Conservation (phyloP, 2,113 vertebrate genomes). For the Osmerus eperlanus region DNA sequence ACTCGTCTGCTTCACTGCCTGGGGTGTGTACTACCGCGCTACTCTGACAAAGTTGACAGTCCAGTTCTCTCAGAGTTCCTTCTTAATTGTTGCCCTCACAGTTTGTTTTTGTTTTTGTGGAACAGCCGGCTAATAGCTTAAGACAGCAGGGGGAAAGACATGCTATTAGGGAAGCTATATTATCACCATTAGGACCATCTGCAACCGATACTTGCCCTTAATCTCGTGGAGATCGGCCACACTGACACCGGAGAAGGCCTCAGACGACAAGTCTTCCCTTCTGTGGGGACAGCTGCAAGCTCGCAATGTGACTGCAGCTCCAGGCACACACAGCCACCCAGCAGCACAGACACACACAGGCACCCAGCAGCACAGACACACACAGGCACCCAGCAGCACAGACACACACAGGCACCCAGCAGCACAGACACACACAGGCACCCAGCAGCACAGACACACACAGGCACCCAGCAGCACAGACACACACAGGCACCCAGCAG, state of each 20-base stretch:
- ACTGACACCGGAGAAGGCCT: slow-evolving; percentile 21
- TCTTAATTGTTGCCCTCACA: not conserved
- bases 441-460: not conserved
- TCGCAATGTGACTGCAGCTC: slow-evolving; percentile 6
- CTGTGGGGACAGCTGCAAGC: slow-evolving; percentile 27
- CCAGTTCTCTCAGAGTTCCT: slow-evolving; percentile 1
- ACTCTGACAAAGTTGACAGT: not conserved
- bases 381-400: not conserved
- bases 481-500: not conserved
- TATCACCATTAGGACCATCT: slow-evolving; percentile 24
- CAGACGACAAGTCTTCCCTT: slow-evolving; percentile 8
- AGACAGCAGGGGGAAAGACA: slow-evolving; percentile 15
- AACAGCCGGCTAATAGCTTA: slow-evolving; percentile 4
- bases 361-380: not conserved
- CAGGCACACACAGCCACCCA: slow-evolving; percentile 1
- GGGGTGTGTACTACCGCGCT: not conserved
- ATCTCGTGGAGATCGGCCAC: slow-evolving; percentile 13
- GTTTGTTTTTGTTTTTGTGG: slow-evolving; percentile 12
- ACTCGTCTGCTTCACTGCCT: not conserved
- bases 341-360: not conserved
- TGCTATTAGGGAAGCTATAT: slow-evolving; percentile 23
- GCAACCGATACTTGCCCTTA: slow-evolving; percentile 23
- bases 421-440: not conserved
- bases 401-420: not conserved
- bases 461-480: not conserved